Evolutionary conservation across 2,113 vertebrate genomes (phyloP).

Genomic region (Aleadryas rufinucha): DNA sequence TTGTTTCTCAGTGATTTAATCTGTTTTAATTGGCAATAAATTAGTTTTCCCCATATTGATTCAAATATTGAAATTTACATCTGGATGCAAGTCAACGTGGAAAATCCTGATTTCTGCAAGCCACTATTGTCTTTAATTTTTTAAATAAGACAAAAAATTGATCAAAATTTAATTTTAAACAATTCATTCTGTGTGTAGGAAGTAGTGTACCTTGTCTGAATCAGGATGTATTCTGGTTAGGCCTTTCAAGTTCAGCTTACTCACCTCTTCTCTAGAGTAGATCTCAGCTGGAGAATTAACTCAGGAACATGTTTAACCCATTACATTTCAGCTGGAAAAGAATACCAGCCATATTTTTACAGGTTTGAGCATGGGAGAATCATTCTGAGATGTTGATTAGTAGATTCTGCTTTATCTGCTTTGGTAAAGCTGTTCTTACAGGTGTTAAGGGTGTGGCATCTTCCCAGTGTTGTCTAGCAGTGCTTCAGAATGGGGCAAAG

Average conservation of each 20-base stretch:
- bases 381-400: constrained; percentile 32
- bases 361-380: constrained; percentile 62
- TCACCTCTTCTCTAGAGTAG: neutral
- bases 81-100: neutral
- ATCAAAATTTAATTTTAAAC: neutral
- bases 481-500: constrained; percentile 46
- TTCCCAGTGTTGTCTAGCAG: constrained; percentile 43
- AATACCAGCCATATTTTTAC: neutral
- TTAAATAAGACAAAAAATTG: neutral
- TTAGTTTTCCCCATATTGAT: neutral
- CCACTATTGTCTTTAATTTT: neutral
- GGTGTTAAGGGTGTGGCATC: constrained; percentile 53
- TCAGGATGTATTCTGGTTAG: neutral
- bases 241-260: neutral
- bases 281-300: neutral
- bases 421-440: constrained; percentile 43
- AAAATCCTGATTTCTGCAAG: neutral
- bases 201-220: neutral
- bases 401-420: constrained; percentile 65
- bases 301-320: neutral
- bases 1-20: neutral
- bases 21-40: neutral
- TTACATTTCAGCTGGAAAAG: neutral
- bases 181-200: neutral
- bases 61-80: neutral